These are phyloP conservation scores for Stomatorhinus ivindoensis DNA, from an alignment of 2,113 vertebrate species.

Conservation along the genomic window DNA sequence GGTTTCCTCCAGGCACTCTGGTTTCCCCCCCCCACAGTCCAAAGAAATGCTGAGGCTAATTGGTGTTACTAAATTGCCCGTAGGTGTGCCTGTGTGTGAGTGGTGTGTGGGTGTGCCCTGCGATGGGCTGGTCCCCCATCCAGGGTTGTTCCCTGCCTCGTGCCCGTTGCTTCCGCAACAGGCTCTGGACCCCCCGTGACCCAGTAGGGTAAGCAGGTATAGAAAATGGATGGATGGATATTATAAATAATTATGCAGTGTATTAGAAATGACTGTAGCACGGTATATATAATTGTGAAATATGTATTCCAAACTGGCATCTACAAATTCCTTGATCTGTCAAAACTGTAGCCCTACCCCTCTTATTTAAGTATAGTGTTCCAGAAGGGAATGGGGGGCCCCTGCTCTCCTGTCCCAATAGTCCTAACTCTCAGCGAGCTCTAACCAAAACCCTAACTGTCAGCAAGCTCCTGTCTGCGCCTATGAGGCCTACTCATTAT, in stretches of 20 bases:
- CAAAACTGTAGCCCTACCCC: background rate
- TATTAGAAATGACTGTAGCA: background rate
- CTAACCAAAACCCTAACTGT: background rate
- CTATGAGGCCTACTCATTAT: slow-evolving; percentile 59
- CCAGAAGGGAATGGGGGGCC: background rate
- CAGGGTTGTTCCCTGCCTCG: too few relatives aligned
- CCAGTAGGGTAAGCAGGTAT: too few relatives aligned
- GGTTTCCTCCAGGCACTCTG: too few relatives aligned
- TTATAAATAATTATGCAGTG: background rate
- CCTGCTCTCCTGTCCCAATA: background rate
- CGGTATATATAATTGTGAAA: background rate
- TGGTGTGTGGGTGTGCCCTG: too few relatives aligned
- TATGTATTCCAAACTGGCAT: background rate
- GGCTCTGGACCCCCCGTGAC: too few relatives aligned
- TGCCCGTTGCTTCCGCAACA: too few relatives aligned
- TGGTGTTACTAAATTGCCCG: too few relatives aligned
- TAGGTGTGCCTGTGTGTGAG: too few relatives aligned
- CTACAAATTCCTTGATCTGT: background rate
- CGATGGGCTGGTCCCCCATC: too few relatives aligned
- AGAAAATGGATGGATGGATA: too few relatives aligned
- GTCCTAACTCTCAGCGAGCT: background rate
- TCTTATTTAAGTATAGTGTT: background rate
- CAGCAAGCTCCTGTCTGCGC: background rate
- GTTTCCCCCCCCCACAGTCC: too few relatives aligned
- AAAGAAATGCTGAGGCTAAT: too few relatives aligned